Evolutionary conservation across 2,888 invertebrate species (phyloP), one percentile per base, ranked within the genome.

Genomic region (Morpho deidamia): DNA sequence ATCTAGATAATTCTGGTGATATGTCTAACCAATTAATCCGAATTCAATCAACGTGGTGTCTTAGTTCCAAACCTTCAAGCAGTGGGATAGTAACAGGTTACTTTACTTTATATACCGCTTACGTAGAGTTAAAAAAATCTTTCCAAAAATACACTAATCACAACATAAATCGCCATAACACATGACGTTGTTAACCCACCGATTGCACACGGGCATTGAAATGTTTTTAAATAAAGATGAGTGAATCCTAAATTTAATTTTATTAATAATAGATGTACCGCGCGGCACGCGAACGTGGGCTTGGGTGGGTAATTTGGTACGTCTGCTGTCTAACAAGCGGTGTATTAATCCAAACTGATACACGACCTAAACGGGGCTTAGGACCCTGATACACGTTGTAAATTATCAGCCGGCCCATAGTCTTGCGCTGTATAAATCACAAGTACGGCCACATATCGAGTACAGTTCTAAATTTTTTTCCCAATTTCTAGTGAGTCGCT

Each of bases 171-270:
- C 60, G 45, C 55, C 51, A 60, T 58, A 43, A 52, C 50, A 43
- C 48, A 56, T 48, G 59, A 44, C 56, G 53, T 40, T 49, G 50
- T 58, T 54, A 54, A 60, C 61, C 53, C 56, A 55, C 51, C 55
- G 23, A 57, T 56, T 71, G 71, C 71, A 68, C 70, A 72, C 71
- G 70, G 65, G 60, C 61, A 64, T 66, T 59, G 60, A 57, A 60
- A 60, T 49, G 64, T 68, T 67, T 70, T 41, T 68, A 67, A 70
- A 73, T 72, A 70, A 68, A 68, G 61, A 70, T 71, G 72, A 72
- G 65, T 66, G 70, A 64, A 58, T 54, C 59, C 70, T 70, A 72
- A 70, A 72, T 70, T 70, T 71, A 72, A 66, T 51, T 59, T 58
- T 67, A 63, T 72, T 67, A 68, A 68, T 69, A 64, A 58, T 55